These are phyloP conservation scores for Lacerta bilineata DNA, from an alignment of 2,797 vertebrate genomes.

Conservation along the genomic window DNA sequence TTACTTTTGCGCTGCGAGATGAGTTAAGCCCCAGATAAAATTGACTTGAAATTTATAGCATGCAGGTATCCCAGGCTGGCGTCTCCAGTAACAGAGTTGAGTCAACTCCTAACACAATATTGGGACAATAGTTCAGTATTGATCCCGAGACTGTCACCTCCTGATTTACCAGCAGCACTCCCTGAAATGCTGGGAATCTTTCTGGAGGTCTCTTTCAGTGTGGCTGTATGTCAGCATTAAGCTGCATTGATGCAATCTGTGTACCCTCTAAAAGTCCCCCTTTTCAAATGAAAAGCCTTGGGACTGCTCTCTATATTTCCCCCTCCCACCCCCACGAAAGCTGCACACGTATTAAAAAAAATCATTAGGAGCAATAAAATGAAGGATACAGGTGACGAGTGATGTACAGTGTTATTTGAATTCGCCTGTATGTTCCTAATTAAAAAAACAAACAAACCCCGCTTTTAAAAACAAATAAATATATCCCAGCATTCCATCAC, in stretches of 20 bases:
- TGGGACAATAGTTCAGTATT: conserved; percentile 51
- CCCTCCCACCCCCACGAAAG: not conserved
- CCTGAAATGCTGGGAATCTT: conserved; percentile 31
- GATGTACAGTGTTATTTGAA: conserved; percentile 55
- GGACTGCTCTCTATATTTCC: conserved; percentile 25
- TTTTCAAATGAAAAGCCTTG: conserved; percentile 44
- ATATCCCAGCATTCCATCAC: conserved; percentile 20
- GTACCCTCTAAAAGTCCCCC: conserved; percentile 37
- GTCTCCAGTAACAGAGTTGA: conserved; percentile 55
- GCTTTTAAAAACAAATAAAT: conserved; percentile 43
- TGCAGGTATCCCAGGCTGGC: conserved; percentile 50
- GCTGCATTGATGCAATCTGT: conserved; percentile 44
- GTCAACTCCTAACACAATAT: conserved; percentile 60
- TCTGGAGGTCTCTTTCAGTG: conserved; percentile 57
- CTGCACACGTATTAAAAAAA: conserved; percentile 31
- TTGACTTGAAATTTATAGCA: conserved; percentile 60
- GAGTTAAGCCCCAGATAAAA: conserved; percentile 53
- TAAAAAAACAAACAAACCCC: conserved; percentile 64
- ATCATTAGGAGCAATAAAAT: conserved; percentile 57
- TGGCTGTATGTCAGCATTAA: conserved; percentile 61
- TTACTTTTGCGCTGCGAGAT: conserved; percentile 44
- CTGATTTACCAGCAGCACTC: conserved; percentile 54
- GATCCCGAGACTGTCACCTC: conserved; percentile 47
- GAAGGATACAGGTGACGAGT: conserved; percentile 48
- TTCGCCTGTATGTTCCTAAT: conserved; percentile 63